Evolutionary conservation across 2,113 vertebrate species (phyloP).

Genomic region (Phalacrocorax pelagicus): DNA sequence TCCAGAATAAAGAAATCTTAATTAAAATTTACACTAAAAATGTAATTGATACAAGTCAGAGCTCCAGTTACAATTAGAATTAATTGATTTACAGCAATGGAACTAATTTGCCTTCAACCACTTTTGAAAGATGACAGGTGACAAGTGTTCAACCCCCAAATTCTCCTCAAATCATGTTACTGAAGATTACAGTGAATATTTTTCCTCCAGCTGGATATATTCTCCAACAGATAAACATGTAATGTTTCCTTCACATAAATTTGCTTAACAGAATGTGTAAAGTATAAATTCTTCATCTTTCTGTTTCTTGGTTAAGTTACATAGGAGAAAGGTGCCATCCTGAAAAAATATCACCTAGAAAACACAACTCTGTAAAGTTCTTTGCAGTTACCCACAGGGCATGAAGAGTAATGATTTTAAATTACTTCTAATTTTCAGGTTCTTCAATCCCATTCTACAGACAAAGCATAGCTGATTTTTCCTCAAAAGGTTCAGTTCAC

Average conservation of each 20-base stretch:
- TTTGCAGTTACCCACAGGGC: not conserved
- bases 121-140: not conserved
- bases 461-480: not conserved
- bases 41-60: not conserved
- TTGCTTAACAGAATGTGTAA: not conserved
- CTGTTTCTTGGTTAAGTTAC: not conserved
- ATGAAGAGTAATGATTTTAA: not conserved
- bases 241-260: not conserved
- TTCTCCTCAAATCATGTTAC: not conserved
- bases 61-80: not conserved
- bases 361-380: not conserved
- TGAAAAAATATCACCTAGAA: not conserved
- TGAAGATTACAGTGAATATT: not conserved
- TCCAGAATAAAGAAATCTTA: not conserved
- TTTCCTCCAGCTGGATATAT: not conserved
- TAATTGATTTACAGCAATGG: not conserved
- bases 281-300: not conserved
- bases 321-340: not conserved
- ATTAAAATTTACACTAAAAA: not conserved
- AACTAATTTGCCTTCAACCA: not conserved
- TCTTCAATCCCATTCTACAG: not conserved
- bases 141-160: not conserved
- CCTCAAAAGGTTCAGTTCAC: not conserved
- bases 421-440: not conserved
- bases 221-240: not conserved